Conservation (phyloP, 1,140 invertebrate species). For the Aphaenogaster ashmeadi region DNA sequence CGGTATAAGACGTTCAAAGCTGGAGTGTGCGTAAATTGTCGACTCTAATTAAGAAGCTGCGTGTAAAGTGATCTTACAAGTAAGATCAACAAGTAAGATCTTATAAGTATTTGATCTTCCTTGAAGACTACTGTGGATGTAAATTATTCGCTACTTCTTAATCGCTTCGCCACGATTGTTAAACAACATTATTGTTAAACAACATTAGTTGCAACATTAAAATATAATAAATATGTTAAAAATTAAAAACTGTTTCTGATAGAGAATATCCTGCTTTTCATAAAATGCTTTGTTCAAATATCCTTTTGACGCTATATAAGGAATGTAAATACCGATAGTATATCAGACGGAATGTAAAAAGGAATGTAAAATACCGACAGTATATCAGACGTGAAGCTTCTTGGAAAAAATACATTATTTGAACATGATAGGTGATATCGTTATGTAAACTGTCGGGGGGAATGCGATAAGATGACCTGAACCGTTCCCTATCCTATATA, state of each 20-base stretch:
- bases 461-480: conserved; percentile 65
- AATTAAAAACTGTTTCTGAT: not conserved
- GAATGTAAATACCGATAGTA: not conserved
- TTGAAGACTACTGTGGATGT: not conserved
- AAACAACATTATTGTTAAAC: not conserved
- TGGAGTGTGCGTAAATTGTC: not conserved
- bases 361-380: not conserved
- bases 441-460: conserved; percentile 48
- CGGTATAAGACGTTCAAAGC: not conserved
- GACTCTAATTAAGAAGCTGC: not conserved
- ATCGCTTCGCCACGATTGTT: not conserved
- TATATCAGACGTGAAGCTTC: not conserved
- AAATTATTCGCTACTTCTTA: not conserved
- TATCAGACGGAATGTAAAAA: not conserved
- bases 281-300: not conserved
- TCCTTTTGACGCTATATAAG: not conserved
- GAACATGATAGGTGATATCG: conserved; percentile 67
- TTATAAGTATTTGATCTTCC: not conserved
- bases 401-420: conserved; percentile 53
- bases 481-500: conserved; percentile 23
- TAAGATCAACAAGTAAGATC: no score
- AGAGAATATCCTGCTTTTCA: not conserved
- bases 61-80: not conserved
- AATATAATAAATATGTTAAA: not conserved
- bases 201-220: not conserved